Evolutionary conservation across 2,113 vertebrate genomes (phyloP), one percentile per base, ranked within the genome.

Genomic region (Petrocephalus microphthalmus): DNA sequence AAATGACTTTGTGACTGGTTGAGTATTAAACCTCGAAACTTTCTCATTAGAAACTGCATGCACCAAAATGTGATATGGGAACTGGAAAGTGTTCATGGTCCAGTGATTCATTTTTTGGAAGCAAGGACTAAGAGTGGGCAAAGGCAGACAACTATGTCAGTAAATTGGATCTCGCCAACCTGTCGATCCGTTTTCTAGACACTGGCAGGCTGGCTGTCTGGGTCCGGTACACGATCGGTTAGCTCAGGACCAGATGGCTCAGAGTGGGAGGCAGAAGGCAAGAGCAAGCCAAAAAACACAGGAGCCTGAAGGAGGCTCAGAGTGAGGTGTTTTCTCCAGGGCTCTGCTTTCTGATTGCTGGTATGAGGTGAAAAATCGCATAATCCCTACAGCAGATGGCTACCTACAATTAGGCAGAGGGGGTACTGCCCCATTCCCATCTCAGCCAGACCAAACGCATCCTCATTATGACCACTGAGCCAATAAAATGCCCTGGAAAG

Each of bases 141-240:
- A 19, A 74, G 37, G 71, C 33, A 74, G 71, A 19, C 29, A 74
- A 42, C 71, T 42, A 42, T 78, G 71, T 33, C 33, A 78, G 71
- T 78, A 37, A 78, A 42, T 78, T 78, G 71, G 33, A 78, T 78
- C 33, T 37, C 71, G 33, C 71, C 71, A 78, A 78, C 71, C 71
- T 78, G 71, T 78, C 29, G 71, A 78, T 78, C 71, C 71, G 42
- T 37, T 78, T 78, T 78, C 71, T 78, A 78, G 71, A 78, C 71
- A 42, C 71, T 78, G 67, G 17, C 33, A 78, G 71, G 71, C 71
- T 78, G 71, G 15, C 71, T 42, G 29, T 78, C 71, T 78, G 71
- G 29, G 71, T 78, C 71, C 33, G 2, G 71, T 78, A 78, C 71
- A 42, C 6, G 71, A 78, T 78, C 71, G 37, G 71, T 78, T 42